Evolutionary conservation across 30 jellyfish, hydroid and myxozoan genomes (phyloP).

Genomic region (Cassiopea xamachana): DNA sequence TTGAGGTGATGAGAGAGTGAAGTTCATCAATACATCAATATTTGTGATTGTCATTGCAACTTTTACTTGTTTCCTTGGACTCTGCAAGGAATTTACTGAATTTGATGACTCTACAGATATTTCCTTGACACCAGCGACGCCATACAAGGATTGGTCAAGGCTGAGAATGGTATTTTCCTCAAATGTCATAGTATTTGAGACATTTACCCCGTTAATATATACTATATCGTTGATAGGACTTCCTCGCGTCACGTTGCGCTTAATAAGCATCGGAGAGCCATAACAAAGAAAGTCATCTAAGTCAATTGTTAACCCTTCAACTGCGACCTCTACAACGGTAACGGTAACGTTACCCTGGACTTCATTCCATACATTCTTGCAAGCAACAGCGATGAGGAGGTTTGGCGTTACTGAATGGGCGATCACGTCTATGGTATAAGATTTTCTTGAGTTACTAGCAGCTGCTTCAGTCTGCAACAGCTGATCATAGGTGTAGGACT

Average conservation of each 20-base stretch:
- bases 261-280: constrained; percentile 12
- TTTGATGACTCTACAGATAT: constrained; percentile 16
- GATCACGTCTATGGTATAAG: neutral
- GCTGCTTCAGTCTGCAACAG: constrained; percentile 5
- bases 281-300: constrained; percentile 10
- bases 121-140: constrained; percentile 26
- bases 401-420: constrained; percentile 16
- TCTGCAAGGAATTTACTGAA: neutral
- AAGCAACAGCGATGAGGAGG: constrained; percentile 10
- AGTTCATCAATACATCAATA: constrained; percentile 16
- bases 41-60: constrained; percentile 16
- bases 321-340: constrained; percentile 10
- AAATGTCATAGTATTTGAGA: neutral
- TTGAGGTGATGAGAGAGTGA: constrained; percentile 55
- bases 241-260: constrained; percentile 27
- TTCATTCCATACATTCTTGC: constrained; percentile 28
- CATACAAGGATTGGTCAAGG: neutral
- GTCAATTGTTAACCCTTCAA: neutral
- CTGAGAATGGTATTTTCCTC: neutral
- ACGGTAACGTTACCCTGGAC: constrained; percentile 38
- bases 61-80: neutral
- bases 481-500: constrained; percentile 6
- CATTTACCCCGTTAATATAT: neutral
- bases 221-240: constrained; percentile 30
- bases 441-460: neutral